Conservation (phyloP, 2,888 invertebrate species). For the Aelia acuminata region DNA sequence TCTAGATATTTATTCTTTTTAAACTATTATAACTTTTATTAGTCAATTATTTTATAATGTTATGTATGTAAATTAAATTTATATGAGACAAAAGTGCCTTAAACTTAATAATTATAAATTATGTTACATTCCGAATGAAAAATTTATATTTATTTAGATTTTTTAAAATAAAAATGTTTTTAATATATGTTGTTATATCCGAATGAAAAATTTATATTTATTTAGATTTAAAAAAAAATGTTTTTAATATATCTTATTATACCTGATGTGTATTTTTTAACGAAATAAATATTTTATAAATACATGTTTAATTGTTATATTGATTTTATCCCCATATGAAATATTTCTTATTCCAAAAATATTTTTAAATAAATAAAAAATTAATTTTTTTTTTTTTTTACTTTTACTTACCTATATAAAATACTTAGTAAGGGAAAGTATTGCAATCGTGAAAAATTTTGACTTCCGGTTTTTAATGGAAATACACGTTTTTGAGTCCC, state of each 20-base stretch:
- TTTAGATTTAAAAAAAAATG: neutral
- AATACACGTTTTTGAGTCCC: no score
- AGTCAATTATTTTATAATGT: neutral
- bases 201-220: no score
- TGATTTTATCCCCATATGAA: neutral
- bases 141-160: conserved; percentile 23
- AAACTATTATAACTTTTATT: neutral
- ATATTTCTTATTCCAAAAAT: neutral
- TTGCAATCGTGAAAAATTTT: no score
- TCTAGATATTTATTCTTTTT: neutral
- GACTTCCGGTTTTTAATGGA: no score
- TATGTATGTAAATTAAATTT: neutral
- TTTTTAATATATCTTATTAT: neutral
- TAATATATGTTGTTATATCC: neutral
- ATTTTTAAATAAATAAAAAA: neutral
- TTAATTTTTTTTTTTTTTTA: no score
- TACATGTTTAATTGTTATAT: neutral
- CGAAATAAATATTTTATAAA: neutral
- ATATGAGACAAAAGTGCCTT: conserved; percentile 45
- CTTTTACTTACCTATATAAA: no score
- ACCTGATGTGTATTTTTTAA: neutral
- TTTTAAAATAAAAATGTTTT: neutral
- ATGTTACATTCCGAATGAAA: conserved; percentile 48
- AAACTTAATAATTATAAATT: conserved; percentile 47
- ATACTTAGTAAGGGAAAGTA: no score